Evolutionary conservation across 2,888 invertebrate species (phyloP), one percentile per base, ranked within the genome.

Genomic region (Volucella bombylans): DNA sequence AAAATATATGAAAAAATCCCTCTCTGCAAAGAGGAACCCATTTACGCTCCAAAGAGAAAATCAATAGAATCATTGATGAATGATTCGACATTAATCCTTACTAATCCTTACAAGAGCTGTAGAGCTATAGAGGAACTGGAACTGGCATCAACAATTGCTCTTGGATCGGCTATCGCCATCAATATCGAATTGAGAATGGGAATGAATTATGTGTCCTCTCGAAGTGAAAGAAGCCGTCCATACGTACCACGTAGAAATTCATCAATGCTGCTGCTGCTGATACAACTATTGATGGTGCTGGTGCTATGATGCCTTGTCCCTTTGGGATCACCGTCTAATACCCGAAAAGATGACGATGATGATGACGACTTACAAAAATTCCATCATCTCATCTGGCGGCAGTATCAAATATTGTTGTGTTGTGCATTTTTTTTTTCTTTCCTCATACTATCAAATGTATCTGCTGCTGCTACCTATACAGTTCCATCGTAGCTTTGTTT

Each of bases 31-130:
- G 64, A 62, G 61, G 59, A 49, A 68, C 62, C 61, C 68, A 64
- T 69, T 61, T 78, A 49, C 49, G 68, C 67, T 52, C 54, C 23
- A 39, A 23, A 41, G 15, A 78, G 72, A 55, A 78, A 85, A 74
- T 67, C 57, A 68, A 81, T 79, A 59, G 77, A 79, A 83, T 71
- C 86, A 87, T 87, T 90, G 90, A 90, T 90, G 90, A 91, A 90
- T 90, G 90, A 88, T 89, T 88, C 87, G 90, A 90, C 91, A 91
- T 91, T 91, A 91, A 90, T 90, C 90, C 90, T 87, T 87, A 87
- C 81, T 85, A 85, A 85, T 85, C 85, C 85, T 81, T 85, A 72
- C 72, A 62, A 81, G 81, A 81, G 62, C 39, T 57, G 50, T 39
- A 31, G 81, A 81, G 50, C 39, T 57, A 47, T 39, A 31, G 43